phyloP scores from a whole-genome alignment of 2,113 vertebrate species.

The Cyprinus carpio region DNA sequence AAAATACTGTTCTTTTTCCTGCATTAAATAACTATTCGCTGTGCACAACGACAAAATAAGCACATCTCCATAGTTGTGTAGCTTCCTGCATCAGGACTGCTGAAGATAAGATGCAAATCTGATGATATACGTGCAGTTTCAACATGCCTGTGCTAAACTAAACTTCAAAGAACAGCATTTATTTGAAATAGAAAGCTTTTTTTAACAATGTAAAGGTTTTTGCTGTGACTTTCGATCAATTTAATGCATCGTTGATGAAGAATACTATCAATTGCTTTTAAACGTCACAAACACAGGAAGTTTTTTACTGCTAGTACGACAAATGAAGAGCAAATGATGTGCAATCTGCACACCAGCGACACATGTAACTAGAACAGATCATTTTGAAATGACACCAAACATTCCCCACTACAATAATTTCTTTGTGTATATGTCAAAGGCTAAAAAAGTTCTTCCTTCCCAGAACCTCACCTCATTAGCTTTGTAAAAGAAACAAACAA shows the following conservation, averaged over 20 bases:
- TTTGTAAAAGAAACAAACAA: constrained; percentile 41
- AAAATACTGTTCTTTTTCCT: no score
- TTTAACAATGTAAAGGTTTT: no score
- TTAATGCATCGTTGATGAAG: no score
- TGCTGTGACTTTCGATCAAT: no score
- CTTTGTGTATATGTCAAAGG: background rate
- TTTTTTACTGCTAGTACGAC: no score
- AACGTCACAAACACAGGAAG: no score
- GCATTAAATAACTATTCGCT: no score
- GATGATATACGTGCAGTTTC: background rate
- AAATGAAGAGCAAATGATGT: no score
- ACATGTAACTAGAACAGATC: background rate
- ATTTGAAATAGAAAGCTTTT: no score
- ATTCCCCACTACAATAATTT: background rate
- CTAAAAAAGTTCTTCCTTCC: background rate
- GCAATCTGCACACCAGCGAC: no score
- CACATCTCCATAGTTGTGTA: background rate
- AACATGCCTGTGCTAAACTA: background rate
- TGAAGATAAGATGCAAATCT: background rate
- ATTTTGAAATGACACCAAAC: background rate
- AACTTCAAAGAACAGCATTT: background rate
- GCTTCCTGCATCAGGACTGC: background rate
- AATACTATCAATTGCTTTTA: no score
- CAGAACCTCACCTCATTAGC: background rate
- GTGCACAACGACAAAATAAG: no score